Evolutionary conservation across 2,113 vertebrate species (phyloP).

Genomic region (Paramormyrops kingsleyae): DNA sequence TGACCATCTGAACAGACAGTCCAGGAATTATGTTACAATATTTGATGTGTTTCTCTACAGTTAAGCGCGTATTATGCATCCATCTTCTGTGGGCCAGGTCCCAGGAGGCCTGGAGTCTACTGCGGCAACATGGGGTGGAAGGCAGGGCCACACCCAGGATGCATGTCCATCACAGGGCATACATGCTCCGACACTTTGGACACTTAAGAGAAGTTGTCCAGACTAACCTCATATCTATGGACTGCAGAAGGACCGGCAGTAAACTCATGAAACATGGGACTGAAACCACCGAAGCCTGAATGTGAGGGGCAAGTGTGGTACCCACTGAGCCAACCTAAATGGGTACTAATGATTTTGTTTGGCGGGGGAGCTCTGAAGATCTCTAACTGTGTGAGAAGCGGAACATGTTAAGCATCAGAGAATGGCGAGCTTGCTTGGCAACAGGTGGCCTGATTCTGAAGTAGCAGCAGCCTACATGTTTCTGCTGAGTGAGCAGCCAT

Average conservation of each 20-base stretch:
- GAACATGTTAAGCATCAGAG: neutral
- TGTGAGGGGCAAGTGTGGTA: neutral
- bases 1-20: neutral
- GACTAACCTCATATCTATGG: too few species aligned
- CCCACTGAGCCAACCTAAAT: neutral
- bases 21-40: neutral
- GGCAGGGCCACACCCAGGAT: neutral
- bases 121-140: neutral
- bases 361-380: neutral
- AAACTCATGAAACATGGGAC: neutral
- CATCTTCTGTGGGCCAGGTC: neutral
- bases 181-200: too few species aligned
- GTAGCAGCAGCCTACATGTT: neutral
- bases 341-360: neutral
- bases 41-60: neutral
- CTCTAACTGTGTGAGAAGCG: neutral
- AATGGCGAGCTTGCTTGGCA: neutral
- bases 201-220: too few species aligned
- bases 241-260: neutral
- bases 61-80: neutral
- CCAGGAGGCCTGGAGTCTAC: neutral
- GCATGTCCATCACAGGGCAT: neutral
- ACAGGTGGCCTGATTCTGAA: neutral
- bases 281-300: neutral
- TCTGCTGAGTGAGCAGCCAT: neutral